Percentiles rank a stretch among this genome's conserved stretches.
Conservation (phyloP, 1,140 invertebrate species). For the Zaprionus ornatus region DNA sequence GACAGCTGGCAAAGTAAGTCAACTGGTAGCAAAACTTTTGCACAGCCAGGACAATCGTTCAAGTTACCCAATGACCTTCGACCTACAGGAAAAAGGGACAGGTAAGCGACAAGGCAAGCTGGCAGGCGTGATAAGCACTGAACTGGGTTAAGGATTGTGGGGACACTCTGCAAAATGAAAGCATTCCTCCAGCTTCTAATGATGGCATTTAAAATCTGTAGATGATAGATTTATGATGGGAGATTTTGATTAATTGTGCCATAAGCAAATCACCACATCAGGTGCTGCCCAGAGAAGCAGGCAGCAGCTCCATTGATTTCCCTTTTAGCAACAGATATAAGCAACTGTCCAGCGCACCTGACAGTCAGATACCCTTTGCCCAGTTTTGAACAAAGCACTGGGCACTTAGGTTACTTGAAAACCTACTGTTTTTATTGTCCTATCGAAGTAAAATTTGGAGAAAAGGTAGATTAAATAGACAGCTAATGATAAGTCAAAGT, state of each 20-base stretch:
- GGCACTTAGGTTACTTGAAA: no score
- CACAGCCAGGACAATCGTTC: conserved; percentile 15
- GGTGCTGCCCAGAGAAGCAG: conserved; percentile 8
- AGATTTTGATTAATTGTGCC: conserved; percentile 65
- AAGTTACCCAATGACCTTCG: conserved; percentile 21
- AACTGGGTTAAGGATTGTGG: background rate
- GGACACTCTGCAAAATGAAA: conserved; percentile 24
- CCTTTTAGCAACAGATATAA: background rate
- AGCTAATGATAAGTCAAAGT: no score
- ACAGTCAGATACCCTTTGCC: no score
- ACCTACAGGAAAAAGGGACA: background rate
- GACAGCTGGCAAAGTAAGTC: background rate
- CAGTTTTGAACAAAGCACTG: accelerated
- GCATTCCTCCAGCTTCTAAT: conserved; percentile 11
- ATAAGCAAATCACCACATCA: conserved; percentile 40
- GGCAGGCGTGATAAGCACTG: conserved; percentile 23
- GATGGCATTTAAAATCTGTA: conserved; percentile 27
- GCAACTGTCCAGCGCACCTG: background rate
- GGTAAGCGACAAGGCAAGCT: background rate
- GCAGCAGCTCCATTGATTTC: conserved; percentile 11
- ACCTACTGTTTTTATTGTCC: no score
- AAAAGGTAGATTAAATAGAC: no score
- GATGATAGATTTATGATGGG: conserved; percentile 64
- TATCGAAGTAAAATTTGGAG: no score
- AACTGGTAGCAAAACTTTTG: conserved; percentile 21